A percentile compares a stretch with the other conserved stretches of the same genome.
Conservation (phyloP, 1,140 invertebrate genomes). For the Penaeus chinensis region DNA sequence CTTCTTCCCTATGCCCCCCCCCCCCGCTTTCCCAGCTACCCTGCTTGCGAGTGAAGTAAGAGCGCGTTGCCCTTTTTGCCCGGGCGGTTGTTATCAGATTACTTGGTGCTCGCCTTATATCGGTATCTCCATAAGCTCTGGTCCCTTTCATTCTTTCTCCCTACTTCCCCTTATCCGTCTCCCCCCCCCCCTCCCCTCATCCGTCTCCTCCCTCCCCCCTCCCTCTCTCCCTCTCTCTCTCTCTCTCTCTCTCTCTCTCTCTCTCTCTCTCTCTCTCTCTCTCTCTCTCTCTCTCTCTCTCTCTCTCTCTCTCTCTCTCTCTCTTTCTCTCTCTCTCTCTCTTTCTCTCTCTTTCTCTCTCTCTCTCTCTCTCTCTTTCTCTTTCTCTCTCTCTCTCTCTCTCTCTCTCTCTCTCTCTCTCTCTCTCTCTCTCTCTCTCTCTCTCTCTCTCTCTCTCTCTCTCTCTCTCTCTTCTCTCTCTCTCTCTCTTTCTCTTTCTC, state of each 20-base stretch:
- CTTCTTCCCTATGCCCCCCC: not conserved
- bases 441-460: too few species aligned
- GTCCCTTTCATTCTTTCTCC: not conserved
- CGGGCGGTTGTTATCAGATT: not conserved
- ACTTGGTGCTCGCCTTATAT: not conserved
- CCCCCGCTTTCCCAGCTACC: not conserved
- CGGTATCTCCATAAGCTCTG: not conserved
- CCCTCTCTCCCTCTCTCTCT: not conserved
- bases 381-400: not conserved
- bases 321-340: too few species aligned
- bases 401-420: slow-evolving; percentile 7
- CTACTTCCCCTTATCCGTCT: not conserved
- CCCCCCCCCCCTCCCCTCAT: not conserved
- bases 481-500: not conserved
- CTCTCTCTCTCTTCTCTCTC: too few species aligned
- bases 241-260: too few species aligned
- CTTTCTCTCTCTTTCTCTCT: slow-evolving; percentile 6
- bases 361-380: slow-evolving; percentile 15
- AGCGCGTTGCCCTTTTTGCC: too few species aligned
- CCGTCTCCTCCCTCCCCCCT: not conserved
- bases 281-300: too few species aligned
- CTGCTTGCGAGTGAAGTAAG: too few species aligned
- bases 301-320: too few species aligned
- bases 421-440: not conserved
- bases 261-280: too few species aligned